Evolutionary conservation across 2,888 invertebrate species (phyloP), one percentile per base, ranked within the genome.

Genomic region (Synanthedon formicaeformis): DNA sequence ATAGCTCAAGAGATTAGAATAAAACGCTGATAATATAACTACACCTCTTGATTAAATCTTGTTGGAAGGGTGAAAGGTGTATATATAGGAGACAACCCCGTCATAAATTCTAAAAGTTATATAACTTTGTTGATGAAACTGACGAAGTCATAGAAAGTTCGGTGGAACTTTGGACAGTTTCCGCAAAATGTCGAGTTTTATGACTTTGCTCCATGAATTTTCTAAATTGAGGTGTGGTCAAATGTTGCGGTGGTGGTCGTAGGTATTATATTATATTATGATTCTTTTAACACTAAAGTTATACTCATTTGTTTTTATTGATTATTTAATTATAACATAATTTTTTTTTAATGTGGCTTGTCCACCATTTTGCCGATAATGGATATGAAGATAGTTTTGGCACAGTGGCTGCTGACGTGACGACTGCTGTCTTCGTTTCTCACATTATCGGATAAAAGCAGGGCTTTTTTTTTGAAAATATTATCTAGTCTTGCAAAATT

Each of bases 371-470:
- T 45, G 45, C 13, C 14, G 8, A 45, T 14, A 45, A 8, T 14
- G 45, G n/a, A 65, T 65, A 6, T 14, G 45, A 12, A 65, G 65
- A 60, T 65, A 63, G 61, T 8, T 66, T 60, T 56, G 49, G 51
- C 54, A 13, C 45, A 45, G 14, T 45, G 45, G 3, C 45, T 45
- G 34, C 34, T 34, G 34, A 34, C 34, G 34, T 34, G 34, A 34
- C 8, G 27, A 34, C 8, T 34, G 34, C 8, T n/a, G n/a, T n/a
- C 34, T 34, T 34, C 34, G 34, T 34, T 34, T 34, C 23, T 23
- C 23, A 5, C 5, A 2, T 34, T 34, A 10, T 34, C 34, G 34
- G 34, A 10, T 34, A 34, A 10, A 10, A 34, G 34, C 10, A 34
- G 34, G 10, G 23, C 23, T 34, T 34, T 34, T 5, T n/a, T 23